These are phyloP conservation scores for Busseola fusca DNA, from an alignment of 2,888 invertebrate species.

Conservation along the genomic window DNA sequence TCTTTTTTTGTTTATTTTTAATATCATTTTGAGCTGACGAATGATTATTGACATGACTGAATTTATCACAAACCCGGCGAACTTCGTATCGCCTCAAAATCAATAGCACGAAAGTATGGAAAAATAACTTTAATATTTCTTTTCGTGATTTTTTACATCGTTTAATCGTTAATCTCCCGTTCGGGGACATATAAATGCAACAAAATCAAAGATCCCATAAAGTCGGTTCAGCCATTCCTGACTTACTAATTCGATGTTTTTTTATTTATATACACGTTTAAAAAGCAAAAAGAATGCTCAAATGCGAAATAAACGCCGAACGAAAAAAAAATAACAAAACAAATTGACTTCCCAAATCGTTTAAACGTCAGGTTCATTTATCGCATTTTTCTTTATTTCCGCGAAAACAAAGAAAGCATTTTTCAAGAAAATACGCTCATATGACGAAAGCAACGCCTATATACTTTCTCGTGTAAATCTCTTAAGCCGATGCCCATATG, in stretches of 20 bases:
- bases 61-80: neutral
- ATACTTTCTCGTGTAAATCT: conserved; percentile 66
- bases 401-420: conserved; percentile 38
- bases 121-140: neutral
- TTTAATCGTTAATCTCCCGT: neutral
- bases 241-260: neutral
- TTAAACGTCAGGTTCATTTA: conserved; percentile 52
- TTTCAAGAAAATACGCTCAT: conserved; percentile 42
- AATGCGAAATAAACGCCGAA: neutral
- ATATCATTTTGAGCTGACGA: neutral
- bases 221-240: neutral
- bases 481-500: conserved; percentile 63
- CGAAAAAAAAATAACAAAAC: conserved; percentile 13
- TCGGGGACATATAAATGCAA: neutral
- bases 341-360: conserved; percentile 46
- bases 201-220: neutral
- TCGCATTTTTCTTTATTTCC: conserved; percentile 44
- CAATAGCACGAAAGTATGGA: neutral
- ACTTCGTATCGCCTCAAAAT: neutral
- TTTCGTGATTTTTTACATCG: neutral
- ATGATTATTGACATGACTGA: neutral
- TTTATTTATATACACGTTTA: neutral
- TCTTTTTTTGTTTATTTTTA: neutral
- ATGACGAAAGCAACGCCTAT: conserved; percentile 49
- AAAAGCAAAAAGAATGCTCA: conserved; percentile 4